Percentiles rank a stretch among this genome's conserved stretches.
Conservation (phyloP, 2,888 invertebrate species). For the Poecilobothrus nobilitatus region DNA sequence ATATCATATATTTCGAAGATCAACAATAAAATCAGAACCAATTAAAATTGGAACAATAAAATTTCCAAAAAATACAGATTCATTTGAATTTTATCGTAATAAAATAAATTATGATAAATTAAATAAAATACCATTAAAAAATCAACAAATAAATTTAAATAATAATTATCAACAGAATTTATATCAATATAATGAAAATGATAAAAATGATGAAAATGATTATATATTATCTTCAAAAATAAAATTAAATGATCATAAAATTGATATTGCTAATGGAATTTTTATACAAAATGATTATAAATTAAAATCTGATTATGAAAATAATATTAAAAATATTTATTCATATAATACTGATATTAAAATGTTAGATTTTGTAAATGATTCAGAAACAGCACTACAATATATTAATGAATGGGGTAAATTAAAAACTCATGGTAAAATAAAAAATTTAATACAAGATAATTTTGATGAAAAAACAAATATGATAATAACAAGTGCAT, state of each 20-base stretch:
- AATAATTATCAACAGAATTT: too few relatives aligned
- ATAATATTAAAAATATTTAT: slow-evolving; percentile 44
- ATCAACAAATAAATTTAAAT: too few relatives aligned
- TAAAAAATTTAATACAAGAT: slow-evolving; percentile 45
- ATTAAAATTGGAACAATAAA: too few relatives aligned
- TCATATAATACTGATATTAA: slow-evolving; percentile 42
- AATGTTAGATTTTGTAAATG: slow-evolving; percentile 45
- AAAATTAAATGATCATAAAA: slow-evolving; percentile 16
- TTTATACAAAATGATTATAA: slow-evolving; percentile 49
- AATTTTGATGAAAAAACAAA: slow-evolving; percentile 45
- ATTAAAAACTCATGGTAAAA: slow-evolving; percentile 49
- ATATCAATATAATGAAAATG: too few relatives aligned
- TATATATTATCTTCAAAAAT: too few relatives aligned
- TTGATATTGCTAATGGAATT: slow-evolving; percentile 46
- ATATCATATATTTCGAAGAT: background rate
- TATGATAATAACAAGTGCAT: slow-evolving; percentile 52
- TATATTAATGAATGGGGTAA: slow-evolving; percentile 50
- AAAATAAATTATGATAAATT: too few relatives aligned
- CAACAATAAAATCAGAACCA: background rate
- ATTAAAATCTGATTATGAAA: slow-evolving; percentile 44
- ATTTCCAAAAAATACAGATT: too few relatives aligned
- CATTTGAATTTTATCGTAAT: too few relatives aligned
- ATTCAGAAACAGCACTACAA: slow-evolving; percentile 38
- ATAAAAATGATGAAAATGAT: too few relatives aligned
- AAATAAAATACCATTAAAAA: too few relatives aligned